Evolutionary conservation across 2,113 vertebrate species (phyloP), one percentile per base, ranked within the genome.

Genomic region (Orthonyx spaldingii): DNA sequence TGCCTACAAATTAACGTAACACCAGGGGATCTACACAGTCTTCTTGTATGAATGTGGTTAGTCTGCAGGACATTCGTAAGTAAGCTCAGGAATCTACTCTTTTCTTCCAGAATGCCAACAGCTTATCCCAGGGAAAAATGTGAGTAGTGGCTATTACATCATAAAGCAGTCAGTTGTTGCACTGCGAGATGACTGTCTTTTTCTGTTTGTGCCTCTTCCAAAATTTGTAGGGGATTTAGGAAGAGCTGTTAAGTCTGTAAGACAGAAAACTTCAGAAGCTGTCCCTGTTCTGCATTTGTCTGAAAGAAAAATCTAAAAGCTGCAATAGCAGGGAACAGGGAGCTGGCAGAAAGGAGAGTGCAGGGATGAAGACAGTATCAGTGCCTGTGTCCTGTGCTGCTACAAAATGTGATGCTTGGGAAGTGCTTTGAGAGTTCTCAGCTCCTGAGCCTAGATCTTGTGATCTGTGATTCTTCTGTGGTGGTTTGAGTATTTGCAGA

Each of bases 281-380:
- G 16, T 61, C 30, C 6, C 7, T 60, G 16, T 26, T 92, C 59
- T 64, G 9, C 26, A 64, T 82, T 89, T 94, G 8, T 68, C 39
- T 46, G 8, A 75, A 76, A 64, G 32, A 64, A 68, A 79, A 30
- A 18, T 3, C 9, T 20, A 15, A 60, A 42, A 69, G 17, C 52
- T 68, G 39, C 35, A 33, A 6, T 7, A 50, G 27, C 1, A 1
- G 18, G 41, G 35, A 94, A 9, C 0, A 7, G 8, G 3, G 44
- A 74, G 18, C 18, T 84, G 79, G 15, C 44, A 65, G 57, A 64
- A 68, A 52, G 24, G 66, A 26, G 30, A 69, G 6, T 11, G 57
- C 2, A 19, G 41, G 56, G 49, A 68, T 56, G 47, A 18, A 84
- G 64, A 27, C 14, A n/a, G 23, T 22, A 21, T 21, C 42, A 49